Base-by-base conservation (phyloP, 1,140 invertebrate genomes). In the Habropoda laboriosa region DNA sequence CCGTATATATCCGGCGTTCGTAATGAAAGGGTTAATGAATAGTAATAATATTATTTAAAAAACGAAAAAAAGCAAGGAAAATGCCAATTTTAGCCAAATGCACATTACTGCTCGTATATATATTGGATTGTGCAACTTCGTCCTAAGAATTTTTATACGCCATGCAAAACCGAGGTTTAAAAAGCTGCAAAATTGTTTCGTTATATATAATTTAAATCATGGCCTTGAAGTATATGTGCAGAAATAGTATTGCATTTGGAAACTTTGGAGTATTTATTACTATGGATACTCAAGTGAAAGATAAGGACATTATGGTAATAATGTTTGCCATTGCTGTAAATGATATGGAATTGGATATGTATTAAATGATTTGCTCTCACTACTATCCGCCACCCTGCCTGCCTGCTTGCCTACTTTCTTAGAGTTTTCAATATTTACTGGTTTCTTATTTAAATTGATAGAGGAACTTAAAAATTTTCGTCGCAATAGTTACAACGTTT, bases 291-390 rank as follows among this genome's bases (percentile, higher is more conserved):
- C 42, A 16, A 75, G 61, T 78, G 81, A 82, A 84, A 80, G 61
- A 55, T 79, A 57, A 76, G 55, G 68, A 81, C 79, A 83, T 79
- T 82, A 63, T 71, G 80, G 86, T 85, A 87, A 87, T 87, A 63
- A 85, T 87, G 83, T 87, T 86, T 83, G 64, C 78, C 81, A 82
- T 79, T 83, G 77, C 80, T 92, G 91, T 92, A 91, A 89, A 89
- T 90, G 83, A 89, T 84, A 86, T 89, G 86, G 75, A 91, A 89
- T 89, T 90, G 87, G 85, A 88, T 87, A 85, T 71, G 79, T 85
- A 85, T 91, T 90, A 91, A 91, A 91, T 86, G 88, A 88, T 89
- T 91, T 91, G 86, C 89, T 89, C 85, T 89, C 85, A 90, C 86
- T 87, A 90, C 88, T 91, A 87, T 83, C 82, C 87, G 87, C 88